Percentiles rank a stretch among this genome's conserved stretches.
These are phyloP conservation scores for Automeris io DNA, from an alignment of 2,888 invertebrate species.

Conservation along the genomic window DNA sequence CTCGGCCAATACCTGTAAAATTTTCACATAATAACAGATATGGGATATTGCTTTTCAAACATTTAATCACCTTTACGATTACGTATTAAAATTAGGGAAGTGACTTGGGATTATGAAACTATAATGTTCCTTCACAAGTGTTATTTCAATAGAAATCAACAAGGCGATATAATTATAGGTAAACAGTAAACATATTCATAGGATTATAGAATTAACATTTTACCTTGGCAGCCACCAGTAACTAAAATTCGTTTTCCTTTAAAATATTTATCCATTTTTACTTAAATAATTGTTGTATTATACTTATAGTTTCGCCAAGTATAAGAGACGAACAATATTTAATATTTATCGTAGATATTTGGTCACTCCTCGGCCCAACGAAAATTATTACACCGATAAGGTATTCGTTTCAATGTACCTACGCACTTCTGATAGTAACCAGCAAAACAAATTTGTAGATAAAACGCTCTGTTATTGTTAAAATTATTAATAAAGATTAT, in stretches of 20 bases:
- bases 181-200: too few relatives aligned
- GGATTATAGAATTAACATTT: neutral
- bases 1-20: constrained; percentile 81
- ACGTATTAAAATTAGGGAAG: too few relatives aligned
- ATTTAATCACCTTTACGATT: too few relatives aligned
- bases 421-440: neutral
- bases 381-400: too few relatives aligned
- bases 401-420: neutral
- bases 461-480: neutral
- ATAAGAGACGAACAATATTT: neutral
- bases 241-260: constrained; percentile 87
- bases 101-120: too few relatives aligned
- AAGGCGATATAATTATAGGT: too few relatives aligned
- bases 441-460: neutral
- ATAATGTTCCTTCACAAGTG: too few relatives aligned
- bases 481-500: neutral
- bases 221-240: constrained; percentile 92
- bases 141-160: too few relatives aligned
- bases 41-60: too few relatives aligned
- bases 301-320: neutral
- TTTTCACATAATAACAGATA: neutral
- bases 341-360: constrained; percentile 11
- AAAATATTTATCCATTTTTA: constrained; percentile 71
- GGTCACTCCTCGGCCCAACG: constrained; percentile 13
- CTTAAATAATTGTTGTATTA: neutral